These are phyloP conservation scores for Thunnus albacares DNA, from an alignment of 2,797 vertebrate species.

Conservation along the genomic window DNA sequence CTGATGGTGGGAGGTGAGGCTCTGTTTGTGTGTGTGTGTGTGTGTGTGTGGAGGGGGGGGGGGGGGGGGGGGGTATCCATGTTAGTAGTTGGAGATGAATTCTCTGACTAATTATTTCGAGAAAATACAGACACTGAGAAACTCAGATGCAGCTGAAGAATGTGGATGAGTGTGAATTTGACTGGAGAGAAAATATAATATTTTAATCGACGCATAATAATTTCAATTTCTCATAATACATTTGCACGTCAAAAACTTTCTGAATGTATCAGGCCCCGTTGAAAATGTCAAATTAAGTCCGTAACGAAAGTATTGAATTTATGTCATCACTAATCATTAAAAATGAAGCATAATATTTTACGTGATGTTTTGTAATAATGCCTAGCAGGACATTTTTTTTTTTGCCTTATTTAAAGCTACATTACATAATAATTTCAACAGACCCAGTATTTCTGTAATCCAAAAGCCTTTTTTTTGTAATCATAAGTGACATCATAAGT, in stretches of 20 bases:
- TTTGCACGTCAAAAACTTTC: constrained; percentile 40
- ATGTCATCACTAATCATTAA: constrained; percentile 13
- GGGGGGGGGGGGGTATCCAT: constrained; percentile 16
- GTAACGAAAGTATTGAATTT: background rate
- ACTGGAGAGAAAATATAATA: constrained; percentile 2
- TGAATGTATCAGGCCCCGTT: constrained; percentile 35
- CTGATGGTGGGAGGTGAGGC: constrained; percentile 38
- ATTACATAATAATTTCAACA: constrained; percentile 33
- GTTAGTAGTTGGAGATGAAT: constrained; percentile 37
- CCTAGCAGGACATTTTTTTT: background rate
- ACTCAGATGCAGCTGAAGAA: constrained; percentile 70
- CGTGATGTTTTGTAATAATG: constrained; percentile 35
- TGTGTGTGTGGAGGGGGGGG: no score
- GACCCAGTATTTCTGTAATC: constrained; percentile 17
- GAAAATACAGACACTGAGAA: constrained; percentile 51
- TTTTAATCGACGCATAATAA: background rate
- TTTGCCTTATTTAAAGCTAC: constrained; percentile 17
- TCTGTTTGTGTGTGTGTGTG: background rate
- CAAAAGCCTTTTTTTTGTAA: background rate
- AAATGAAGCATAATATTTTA: constrained; percentile 46
- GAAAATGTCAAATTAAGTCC: constrained; percentile 6
- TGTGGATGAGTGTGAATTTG: background rate
- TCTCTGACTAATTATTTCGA: constrained; percentile 47
- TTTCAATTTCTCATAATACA: background rate
- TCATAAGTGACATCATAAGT: constrained; percentile 11